Conservation (phyloP, 2,888 invertebrate genomes). For the Amphipoea lucens region DNA sequence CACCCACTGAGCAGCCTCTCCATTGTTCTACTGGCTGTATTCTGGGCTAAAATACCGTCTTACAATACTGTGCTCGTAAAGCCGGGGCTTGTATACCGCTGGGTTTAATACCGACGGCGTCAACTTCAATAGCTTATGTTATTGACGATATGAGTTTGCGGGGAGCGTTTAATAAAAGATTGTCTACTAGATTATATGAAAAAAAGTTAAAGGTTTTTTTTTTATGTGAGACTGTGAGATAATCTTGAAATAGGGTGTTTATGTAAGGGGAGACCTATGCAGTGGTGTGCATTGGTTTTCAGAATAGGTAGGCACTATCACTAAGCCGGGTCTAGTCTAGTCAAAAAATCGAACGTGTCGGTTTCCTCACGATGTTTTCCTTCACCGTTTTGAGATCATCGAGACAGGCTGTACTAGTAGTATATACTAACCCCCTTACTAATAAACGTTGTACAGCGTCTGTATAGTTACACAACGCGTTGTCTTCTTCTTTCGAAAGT, state of each 20-base stretch:
- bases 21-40: conserved; percentile 39
- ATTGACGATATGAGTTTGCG: conserved; percentile 38
- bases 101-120: conserved; percentile 13
- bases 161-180: conserved; percentile 27
- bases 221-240: not conserved
- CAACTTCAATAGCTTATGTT: conserved; percentile 20
- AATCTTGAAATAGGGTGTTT: not conserved
- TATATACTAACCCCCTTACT: too few relatives aligned
- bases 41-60: conserved; percentile 19
- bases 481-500: too few relatives aligned
- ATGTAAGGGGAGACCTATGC: not conserved
- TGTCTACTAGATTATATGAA: conserved; percentile 6
- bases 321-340: too few relatives aligned
- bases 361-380: not conserved
- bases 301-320: too few relatives aligned
- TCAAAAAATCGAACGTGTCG: too few relatives aligned
- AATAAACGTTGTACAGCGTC: too few relatives aligned
- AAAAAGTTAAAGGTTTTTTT: conserved; percentile 7
- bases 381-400: not conserved
- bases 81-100: conserved; percentile 5
- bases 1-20: not conserved
- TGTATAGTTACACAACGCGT: too few relatives aligned
- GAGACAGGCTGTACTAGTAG: not conserved
- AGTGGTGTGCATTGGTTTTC: too few relatives aligned
- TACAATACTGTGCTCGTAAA: conserved; percentile 16